Evolutionary conservation across 2,888 invertebrate genomes (phyloP), one percentile per base, ranked within the genome.

Genomic region (Carabus problematicus): DNA sequence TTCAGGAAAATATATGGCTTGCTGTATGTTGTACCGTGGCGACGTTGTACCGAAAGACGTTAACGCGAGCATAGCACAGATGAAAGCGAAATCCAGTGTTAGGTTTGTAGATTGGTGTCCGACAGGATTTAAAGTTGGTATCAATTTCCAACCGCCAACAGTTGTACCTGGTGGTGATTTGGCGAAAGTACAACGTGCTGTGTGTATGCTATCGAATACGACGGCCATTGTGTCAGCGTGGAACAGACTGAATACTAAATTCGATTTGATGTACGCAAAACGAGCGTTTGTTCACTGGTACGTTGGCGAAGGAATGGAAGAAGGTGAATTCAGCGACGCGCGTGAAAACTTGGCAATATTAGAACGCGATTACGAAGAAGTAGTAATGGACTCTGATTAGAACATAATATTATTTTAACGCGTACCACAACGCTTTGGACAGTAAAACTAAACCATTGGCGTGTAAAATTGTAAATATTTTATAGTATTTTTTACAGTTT

Each of bases 51-150:
- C 93, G 0, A 92, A 92, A 78, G 95, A 95, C 78, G 94, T 95
- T 7, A 95, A 96, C 79, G 90, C 89, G 0, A 91, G 93, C 11
- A 92, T 94, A 64, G 91, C 91, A 0, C 86, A 87, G 61, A 91
- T 94, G 84, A 93, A 93, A 80, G 87, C 88, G 0, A 88, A 90
- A 74, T 88, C 89, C 75, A 86, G 87, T 61, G 92, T 97, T 64
- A 88, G 92, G 72, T 97, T 97, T 77, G 95, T 96, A n/a, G 94
- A 95, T 78, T 95, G 95, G 94, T 94, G 95, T 79, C 95, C 95
- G 1, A 95, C 95, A 7, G 95, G 96, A 0, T 95, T 95, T 79
- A 94, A 95, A 84, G 91, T 91, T 45, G 83, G 83, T 1, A 84
- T 85, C 29, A 85, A 84, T 75, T 85, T 84, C 72, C 84, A 94